Conservation (phyloP, 2,113 vertebrate genomes). For the Hylia prasina region DNA sequence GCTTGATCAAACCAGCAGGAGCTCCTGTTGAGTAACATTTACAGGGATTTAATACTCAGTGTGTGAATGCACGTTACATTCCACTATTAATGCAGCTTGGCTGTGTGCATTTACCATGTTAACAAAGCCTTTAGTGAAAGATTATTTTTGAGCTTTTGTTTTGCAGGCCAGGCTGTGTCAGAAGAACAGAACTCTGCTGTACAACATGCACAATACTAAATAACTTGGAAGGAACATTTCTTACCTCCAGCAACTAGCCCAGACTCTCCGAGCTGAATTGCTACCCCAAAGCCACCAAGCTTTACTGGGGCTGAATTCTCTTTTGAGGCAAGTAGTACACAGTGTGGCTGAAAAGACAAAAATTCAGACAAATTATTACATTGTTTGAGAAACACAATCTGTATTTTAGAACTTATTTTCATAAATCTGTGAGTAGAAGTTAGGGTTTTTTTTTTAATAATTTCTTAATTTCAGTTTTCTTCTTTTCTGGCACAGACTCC, state of each 20-base stretch:
- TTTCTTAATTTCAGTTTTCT: background rate
- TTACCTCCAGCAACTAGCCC: conserved; percentile 98
- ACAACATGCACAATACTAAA: background rate
- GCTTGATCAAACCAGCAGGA: background rate
- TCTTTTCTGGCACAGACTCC: background rate
- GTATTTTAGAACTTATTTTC: background rate
- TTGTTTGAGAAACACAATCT: background rate
- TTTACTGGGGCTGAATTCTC: conserved; percentile 98
- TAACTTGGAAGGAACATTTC: conserved; percentile 33
- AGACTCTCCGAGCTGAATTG: conserved; percentile 96
- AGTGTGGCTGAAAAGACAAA: conserved; percentile 88
- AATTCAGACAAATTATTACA: conserved; percentile 2
- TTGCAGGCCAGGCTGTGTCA: background rate
- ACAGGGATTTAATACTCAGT: background rate
- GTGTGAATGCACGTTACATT: background rate
- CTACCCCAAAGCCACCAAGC: conserved; percentile 94
- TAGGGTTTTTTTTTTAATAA: background rate
- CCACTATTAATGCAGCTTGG: background rate
- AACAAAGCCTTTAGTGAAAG: background rate
- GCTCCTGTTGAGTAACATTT: background rate
- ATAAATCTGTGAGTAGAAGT: background rate
- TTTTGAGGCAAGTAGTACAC: conserved; percentile 96
- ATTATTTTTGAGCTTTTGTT: background rate
- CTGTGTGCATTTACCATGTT: background rate
- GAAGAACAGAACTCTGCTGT: background rate